Percentiles rank a stretch among this genome's conserved stretches.
phyloP scores from a whole-genome alignment of 2,797 vertebrate species.

The Phalloptychus januarius region DNA sequence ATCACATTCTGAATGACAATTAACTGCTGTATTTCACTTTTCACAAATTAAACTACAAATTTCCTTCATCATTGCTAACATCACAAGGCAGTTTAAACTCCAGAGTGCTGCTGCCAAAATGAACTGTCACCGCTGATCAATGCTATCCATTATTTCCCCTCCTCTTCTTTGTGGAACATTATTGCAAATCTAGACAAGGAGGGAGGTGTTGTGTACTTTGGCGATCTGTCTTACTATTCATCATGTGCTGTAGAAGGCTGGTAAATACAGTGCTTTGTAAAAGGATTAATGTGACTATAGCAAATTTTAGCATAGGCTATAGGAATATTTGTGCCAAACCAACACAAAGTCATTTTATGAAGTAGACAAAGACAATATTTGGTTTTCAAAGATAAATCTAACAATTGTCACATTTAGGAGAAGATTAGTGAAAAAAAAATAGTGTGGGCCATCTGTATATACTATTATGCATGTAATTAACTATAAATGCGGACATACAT shows the following conservation, averaged over 20 bases:
- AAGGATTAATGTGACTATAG: background rate
- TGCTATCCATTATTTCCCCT: constrained; percentile 58
- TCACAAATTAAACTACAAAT: constrained; percentile 47
- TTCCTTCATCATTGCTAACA: constrained; percentile 50
- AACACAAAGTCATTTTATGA: background rate
- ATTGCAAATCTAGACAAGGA: constrained; percentile 48
- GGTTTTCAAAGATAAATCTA: background rate
- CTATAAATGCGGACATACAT: constrained; percentile 41
- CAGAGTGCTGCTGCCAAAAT: constrained; percentile 55
- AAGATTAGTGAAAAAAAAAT: background rate
- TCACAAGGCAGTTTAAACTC: constrained; percentile 49
- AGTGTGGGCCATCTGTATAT: background rate
- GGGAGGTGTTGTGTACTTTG: constrained; percentile 51
- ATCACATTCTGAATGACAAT: constrained; percentile 28
- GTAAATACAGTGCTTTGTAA: constrained; percentile 4
- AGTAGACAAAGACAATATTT: background rate
- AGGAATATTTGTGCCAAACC: background rate
- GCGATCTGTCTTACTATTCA: constrained; percentile 21
- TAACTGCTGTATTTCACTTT: constrained; percentile 13
- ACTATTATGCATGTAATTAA: background rate
- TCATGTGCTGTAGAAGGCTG: constrained; percentile 26
- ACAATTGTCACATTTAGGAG: background rate
- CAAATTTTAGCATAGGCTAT: background rate
- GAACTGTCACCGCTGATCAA: constrained; percentile 60
- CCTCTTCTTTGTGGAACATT: constrained; percentile 50